These are phyloP conservation scores for Tipula unca DNA, from an alignment of 2,888 invertebrate species.

Conservation along the genomic window DNA sequence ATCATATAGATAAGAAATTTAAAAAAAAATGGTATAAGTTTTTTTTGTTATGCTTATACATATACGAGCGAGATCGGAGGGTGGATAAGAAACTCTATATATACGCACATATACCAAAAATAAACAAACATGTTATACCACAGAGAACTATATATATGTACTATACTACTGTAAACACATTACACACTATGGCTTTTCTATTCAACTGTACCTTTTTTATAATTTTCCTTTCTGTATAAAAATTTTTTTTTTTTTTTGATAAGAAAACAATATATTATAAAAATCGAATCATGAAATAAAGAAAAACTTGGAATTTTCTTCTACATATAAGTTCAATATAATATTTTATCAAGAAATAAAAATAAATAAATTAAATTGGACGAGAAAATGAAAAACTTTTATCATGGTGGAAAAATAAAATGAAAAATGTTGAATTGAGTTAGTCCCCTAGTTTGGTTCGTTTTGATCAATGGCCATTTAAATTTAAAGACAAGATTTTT, in stretches of 20 bases:
- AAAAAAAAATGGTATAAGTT: conserved; percentile 27
- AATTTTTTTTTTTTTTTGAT: background rate
- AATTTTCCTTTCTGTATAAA: background rate
- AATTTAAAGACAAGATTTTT: conserved; percentile 8
- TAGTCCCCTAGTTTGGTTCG: background rate
- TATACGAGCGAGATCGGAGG: background rate
- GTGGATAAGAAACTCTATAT: background rate
- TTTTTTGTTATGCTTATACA: background rate
- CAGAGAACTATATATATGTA: background rate
- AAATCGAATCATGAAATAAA: conserved; percentile 8
- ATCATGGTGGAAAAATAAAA: background rate
- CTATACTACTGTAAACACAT: background rate
- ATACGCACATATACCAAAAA: background rate
- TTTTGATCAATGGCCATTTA: conserved; percentile 8
- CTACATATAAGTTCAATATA: background rate
- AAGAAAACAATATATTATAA: background rate
- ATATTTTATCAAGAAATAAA: conserved; percentile 8
- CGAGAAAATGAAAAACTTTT: background rate
- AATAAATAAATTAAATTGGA: conserved; percentile 8
- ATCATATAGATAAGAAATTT: conserved; percentile 42
- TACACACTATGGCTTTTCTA: background rate
- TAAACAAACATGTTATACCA: background rate
- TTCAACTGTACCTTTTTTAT: conserved; percentile 1
- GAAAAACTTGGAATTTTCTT: background rate
- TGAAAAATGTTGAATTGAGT: conserved; percentile 14